phyloP scores from a whole-genome alignment of 2,888 invertebrate species.

The Polia nebulosa region DNA sequence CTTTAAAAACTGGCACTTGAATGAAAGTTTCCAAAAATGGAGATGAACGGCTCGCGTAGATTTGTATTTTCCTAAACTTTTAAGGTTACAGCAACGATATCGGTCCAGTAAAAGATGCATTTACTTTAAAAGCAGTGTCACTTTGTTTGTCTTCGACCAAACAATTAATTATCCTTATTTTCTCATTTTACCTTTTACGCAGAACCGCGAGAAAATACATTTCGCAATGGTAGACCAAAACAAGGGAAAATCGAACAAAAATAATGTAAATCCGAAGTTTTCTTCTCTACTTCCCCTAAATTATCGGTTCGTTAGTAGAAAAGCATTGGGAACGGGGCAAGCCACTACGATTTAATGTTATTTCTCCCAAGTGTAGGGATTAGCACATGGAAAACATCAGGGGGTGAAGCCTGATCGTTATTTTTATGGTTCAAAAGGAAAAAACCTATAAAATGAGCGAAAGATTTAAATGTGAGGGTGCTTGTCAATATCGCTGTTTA shows the following conservation, averaged over 20 bases:
- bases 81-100: not conserved
- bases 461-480: constrained; percentile 54
- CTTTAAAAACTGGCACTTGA: too few relatives aligned
- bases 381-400: constrained; percentile 84
- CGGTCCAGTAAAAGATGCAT: not conserved
- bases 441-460: constrained; percentile 60
- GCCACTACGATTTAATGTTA: constrained; percentile 86
- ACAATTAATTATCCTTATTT: constrained; percentile 19
- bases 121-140: constrained; percentile 4
- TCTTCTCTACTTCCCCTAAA: constrained; percentile 77
- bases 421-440: constrained; percentile 64
- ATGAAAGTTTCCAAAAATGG: too few relatives aligned
- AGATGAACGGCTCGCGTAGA: too few relatives aligned
- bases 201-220: constrained; percentile 26
- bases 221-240: constrained; percentile 39
- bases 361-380: constrained; percentile 87
- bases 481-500: constrained; percentile 28
- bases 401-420: constrained; percentile 67
- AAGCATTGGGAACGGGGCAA: constrained; percentile 77
- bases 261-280: constrained; percentile 71
- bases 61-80: not conserved
- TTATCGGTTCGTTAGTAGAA: constrained; percentile 86
- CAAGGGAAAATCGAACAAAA: constrained; percentile 59
- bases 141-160: constrained; percentile 2
- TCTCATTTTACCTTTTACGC: constrained; percentile 23